phyloP scores from a whole-genome alignment of 2,888 invertebrate genomes.

The Mesorhabditis sp. region DNA sequence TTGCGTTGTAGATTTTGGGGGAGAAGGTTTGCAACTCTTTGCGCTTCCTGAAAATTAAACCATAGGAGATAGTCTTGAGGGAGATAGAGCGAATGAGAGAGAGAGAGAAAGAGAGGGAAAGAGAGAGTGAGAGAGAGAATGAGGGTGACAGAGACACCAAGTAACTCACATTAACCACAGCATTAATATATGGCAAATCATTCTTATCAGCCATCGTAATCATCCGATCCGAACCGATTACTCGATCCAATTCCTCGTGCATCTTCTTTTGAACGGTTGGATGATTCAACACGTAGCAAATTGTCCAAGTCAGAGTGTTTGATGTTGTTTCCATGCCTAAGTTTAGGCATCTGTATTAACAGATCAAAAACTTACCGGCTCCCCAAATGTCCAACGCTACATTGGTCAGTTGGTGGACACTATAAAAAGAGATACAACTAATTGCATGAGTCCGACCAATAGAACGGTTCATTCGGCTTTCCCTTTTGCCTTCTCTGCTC shows the following conservation, averaged over 20 bases:
- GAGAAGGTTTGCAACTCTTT: background rate
- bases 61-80: too few species aligned
- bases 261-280: constrained; percentile 23
- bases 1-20: background rate
- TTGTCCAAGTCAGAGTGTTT: constrained; percentile 23
- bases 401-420: background rate
- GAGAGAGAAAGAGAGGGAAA: too few species aligned
- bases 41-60: background rate
- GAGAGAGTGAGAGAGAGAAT: too few species aligned
- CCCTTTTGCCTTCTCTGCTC: constrained; percentile 22
- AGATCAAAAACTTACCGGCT: constrained; percentile 1
- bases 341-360: background rate
- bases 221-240: constrained; percentile 30
- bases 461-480: constrained; percentile 15
- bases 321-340: constrained; percentile 16
- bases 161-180: constrained; percentile 23
- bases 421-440: background rate
- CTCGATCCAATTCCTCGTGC: constrained; percentile 30
- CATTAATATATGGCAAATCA: constrained; percentile 23
- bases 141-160: too few species aligned
- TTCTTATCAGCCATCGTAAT: constrained; percentile 26
- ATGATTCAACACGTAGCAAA: constrained; percentile 21
- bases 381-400: constrained; percentile 4
- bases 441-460: constrained; percentile 8
- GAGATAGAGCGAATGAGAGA: too few species aligned